Evolutionary conservation across 2,888 invertebrate species (phyloP).

Genomic region (Heliconius cydno): DNA sequence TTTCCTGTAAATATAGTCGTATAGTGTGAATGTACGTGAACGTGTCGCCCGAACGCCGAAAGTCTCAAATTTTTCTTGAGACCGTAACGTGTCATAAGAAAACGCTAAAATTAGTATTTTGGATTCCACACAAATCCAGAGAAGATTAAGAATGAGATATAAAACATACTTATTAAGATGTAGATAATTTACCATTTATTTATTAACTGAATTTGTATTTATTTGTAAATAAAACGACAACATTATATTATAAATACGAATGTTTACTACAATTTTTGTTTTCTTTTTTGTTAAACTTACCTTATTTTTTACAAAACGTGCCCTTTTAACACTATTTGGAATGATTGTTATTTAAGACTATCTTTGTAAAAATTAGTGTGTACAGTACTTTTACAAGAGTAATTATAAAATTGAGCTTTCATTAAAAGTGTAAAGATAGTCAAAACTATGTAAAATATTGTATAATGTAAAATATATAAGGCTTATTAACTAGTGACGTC

Average conservation of each 20-base stretch:
- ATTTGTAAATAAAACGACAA: conserved; percentile 84
- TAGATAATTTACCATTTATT: conserved; percentile 84
- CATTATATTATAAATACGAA: conserved; percentile 84
- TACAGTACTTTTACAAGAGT: conserved; percentile 15
- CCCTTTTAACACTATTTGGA: conserved; percentile 16
- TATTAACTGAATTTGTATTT: conserved; percentile 84
- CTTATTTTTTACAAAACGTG: conserved; percentile 10
- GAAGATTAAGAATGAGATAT: conserved; percentile 83
- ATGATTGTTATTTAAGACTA: conserved; percentile 24
- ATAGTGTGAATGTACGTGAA: conserved; percentile 84
- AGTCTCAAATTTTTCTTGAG: conserved; percentile 83
- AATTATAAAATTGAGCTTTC: conserved; percentile 27
- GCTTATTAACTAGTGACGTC: conserved; percentile 31
- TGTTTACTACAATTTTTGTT: conserved; percentile 82
- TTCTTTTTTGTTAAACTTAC: conserved; percentile 57
- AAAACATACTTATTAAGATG: conserved; percentile 83
- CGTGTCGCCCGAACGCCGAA: conserved; percentile 82
- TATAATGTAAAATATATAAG: conserved; percentile 23
- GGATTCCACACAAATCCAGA: conserved; percentile 78
- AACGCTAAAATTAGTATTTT: conserved; percentile 83
- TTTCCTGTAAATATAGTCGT: conserved; percentile 83
- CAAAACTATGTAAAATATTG: conserved; percentile 20
- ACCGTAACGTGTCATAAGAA: conserved; percentile 82
- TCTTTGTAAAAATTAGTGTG: conserved; percentile 24
- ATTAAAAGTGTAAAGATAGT: conserved; percentile 27